Base-by-base conservation (phyloP, 2,888 invertebrate genomes). In the Cyclophora punctaria region DNA sequence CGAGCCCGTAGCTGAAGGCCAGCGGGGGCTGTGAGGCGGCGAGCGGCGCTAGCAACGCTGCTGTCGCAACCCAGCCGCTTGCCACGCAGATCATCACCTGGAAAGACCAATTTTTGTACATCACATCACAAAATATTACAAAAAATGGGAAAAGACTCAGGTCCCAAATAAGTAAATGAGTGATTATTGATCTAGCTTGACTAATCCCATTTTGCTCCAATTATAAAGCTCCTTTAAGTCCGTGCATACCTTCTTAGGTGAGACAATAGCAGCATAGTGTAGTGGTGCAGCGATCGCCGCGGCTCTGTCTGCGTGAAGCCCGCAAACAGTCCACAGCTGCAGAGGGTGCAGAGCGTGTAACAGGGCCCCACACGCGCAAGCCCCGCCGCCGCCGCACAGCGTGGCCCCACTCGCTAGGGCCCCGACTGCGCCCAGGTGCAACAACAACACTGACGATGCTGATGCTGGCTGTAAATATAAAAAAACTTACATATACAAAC, bases 271-370 rank as follows among this genome's bases (percentile, higher is more conserved):
- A 35, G 93, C 92, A 78, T 95, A 95, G 71, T 95, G 95, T 53
- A 95, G 78, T 0, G 95, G 95, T 0, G 94, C 92, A 0, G 94
- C 92, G 48, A 95, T 95, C 44, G 95, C 95, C 55, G 94, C 94
- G 57, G 94, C 95, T 55, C 94, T 88, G 78, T 94, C 94, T 52
- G 93, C 94, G 69, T 95, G 95, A 55, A 95, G 87, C 3, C 94
- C 95, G 61, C 94, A 94, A 40, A 95, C 92, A 3, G 94, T 95
- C 95, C 95, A 95, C 58, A 94, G 83, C 44, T 93, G 92, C 53
- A 95, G 86, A 3, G 94, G 94, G 66, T 95, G 93, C 46, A 95
- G 86, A 3, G 94, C 89, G 35, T 93, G 91, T 57, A 93, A 90
- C 44, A 94, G 78, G 55, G 93, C 92, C 42, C 94, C 92, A 63